Evolutionary conservation across 2,888 invertebrate species (phyloP).

Genomic region (Drosophila formosana): DNA sequence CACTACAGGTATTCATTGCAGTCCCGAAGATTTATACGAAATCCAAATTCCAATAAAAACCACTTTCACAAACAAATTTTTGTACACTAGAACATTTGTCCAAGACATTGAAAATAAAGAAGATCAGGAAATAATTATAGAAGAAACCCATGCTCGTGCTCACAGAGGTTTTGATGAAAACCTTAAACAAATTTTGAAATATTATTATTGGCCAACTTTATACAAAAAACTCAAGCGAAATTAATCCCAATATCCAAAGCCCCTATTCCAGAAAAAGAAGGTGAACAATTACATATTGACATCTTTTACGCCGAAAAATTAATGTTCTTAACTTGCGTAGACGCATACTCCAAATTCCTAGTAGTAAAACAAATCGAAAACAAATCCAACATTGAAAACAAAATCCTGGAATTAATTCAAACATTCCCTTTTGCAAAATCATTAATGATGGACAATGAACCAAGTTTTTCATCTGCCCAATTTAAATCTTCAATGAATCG

Average conservation of each 20-base stretch:
- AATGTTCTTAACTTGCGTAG: neutral
- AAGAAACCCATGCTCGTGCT: neutral
- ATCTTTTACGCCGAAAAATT: neutral
- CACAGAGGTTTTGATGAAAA: neutral
- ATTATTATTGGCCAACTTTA: neutral
- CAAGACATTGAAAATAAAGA: neutral
- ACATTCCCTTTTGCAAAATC: neutral
- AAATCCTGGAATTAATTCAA: neutral
- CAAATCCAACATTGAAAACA: constrained; percentile 3
- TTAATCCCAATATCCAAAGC: neutral
- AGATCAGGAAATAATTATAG: neutral
- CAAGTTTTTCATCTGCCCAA: constrained; percentile 10
- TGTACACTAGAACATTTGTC: neutral
- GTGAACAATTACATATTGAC: neutral
- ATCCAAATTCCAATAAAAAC: neutral
- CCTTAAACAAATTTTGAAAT: neutral
- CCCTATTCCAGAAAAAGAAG: neutral
- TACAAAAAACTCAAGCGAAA: neutral
- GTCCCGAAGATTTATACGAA: neutral
- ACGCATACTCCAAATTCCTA: constrained; percentile 7
- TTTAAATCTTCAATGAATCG: neutral
- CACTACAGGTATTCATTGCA: neutral
- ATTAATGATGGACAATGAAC: neutral
- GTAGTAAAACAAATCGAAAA: neutral
- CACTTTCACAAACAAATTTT: neutral